A percentile compares a stretch with the other conserved stretches of the same genome.
phyloP scores from a whole-genome alignment of 2,888 invertebrate species.

The Chalcosyrphus nemorum region DNA sequence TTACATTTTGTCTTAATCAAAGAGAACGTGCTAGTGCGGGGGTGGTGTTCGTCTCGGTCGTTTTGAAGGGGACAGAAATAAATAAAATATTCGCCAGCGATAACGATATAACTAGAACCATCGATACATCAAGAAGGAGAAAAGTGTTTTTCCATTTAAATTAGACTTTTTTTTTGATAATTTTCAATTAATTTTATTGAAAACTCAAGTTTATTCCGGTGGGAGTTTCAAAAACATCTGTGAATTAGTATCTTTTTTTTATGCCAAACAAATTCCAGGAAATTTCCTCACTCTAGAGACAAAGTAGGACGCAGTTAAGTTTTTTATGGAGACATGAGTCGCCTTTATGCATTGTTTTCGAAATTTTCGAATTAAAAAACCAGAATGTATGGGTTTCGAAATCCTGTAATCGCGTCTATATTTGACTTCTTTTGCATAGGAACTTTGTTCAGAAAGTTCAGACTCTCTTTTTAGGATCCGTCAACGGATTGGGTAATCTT shows the following conservation, averaged over 20 bases:
- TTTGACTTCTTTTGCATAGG: no score
- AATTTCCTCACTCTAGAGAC: background rate
- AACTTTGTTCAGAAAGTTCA: no score
- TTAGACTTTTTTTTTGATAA: slow-evolving; percentile 17
- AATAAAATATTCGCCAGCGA: background rate
- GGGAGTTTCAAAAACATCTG: slow-evolving; percentile 27
- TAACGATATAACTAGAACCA: background rate
- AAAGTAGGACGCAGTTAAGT: background rate
- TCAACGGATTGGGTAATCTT: no score
- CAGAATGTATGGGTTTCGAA: no score
- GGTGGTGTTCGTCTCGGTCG: no score
- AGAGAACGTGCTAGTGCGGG: slow-evolving; percentile 20
- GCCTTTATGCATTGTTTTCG: no score
- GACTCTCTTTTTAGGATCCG: no score
- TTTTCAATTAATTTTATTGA: slow-evolving; percentile 16
- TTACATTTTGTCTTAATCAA: slow-evolving; percentile 9
- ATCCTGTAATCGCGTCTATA: no score
- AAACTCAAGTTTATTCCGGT: slow-evolving; percentile 15
- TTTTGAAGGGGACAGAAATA: slow-evolving; percentile 21
- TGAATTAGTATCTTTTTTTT: background rate
- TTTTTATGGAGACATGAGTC: background rate
- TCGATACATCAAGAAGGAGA: background rate
- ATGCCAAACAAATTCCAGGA: slow-evolving; percentile 25
- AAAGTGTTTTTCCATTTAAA: slow-evolving; percentile 6
- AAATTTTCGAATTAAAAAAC: no score